phyloP scores from a whole-genome alignment of 2,888 invertebrate genomes.

The Platycheirus albimanus region DNA sequence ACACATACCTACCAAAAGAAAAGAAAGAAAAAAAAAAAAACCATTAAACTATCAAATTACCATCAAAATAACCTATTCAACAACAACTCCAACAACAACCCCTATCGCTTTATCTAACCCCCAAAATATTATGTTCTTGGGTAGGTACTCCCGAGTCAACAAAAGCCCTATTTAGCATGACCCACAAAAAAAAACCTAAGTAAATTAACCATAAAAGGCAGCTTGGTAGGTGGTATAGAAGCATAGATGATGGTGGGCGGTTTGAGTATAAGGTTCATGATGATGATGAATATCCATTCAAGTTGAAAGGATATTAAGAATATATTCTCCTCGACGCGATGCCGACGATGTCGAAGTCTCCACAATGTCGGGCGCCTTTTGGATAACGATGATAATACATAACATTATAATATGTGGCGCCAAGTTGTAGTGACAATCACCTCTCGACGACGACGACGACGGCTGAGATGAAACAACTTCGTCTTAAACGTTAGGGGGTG shows the following conservation, averaged over 20 bases:
- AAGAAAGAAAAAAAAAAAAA: background rate
- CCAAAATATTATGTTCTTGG: constrained; percentile 8
- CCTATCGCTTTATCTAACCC: constrained; percentile 22
- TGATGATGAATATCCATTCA: constrained; percentile 64
- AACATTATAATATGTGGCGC: constrained; percentile 67
- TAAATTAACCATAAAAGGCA: constrained; percentile 43
- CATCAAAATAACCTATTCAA: constrained; percentile 39
- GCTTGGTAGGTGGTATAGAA: background rate
- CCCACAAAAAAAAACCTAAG: constrained; percentile 48
- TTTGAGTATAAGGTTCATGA: constrained; percentile 42
- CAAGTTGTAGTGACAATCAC: constrained; percentile 57
- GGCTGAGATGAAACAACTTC: too few relatives aligned
- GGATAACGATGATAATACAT: constrained; percentile 39
- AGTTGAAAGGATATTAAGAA: constrained; percentile 47
- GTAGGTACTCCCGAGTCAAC: background rate
- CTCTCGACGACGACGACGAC: constrained; percentile 29
- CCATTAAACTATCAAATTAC: constrained; percentile 42
- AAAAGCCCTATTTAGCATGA: constrained; percentile 56
- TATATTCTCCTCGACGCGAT: background rate
- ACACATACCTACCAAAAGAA: background rate
- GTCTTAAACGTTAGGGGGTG: too few relatives aligned
- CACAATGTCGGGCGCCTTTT: constrained; percentile 71
- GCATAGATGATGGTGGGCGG: constrained; percentile 46
- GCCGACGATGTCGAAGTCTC: constrained; percentile 49
- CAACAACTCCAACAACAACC: too few relatives aligned